A percentile compares a stretch with the other conserved stretches of the same genome.
phyloP scores from a whole-genome alignment of 2,797 vertebrate species.

The Enteromius anoplus region DNA sequence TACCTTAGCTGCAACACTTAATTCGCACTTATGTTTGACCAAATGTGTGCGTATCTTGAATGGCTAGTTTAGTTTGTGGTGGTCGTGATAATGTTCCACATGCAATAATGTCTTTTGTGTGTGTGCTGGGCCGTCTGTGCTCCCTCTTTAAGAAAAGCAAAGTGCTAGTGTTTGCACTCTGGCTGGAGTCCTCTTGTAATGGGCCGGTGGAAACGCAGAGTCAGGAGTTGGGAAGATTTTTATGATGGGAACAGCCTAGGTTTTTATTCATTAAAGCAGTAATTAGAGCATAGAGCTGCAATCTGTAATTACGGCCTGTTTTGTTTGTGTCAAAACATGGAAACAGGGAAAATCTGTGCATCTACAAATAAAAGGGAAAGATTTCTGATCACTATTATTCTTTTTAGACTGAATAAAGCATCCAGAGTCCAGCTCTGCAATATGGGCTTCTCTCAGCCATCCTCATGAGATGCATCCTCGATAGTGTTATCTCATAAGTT shows the following conservation, averaged over 20 bases:
- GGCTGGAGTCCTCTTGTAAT: constrained; percentile 32
- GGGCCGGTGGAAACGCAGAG: constrained; percentile 21
- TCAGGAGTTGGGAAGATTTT: constrained; percentile 20
- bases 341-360: background rate
- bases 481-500: background rate
- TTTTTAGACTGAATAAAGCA: background rate
- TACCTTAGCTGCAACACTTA: background rate
- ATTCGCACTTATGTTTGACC: background rate
- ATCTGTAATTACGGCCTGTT: constrained; percentile 39
- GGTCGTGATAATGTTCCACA: background rate
- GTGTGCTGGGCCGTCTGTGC: background rate
- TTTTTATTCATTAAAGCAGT: constrained; percentile 19
- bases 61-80: background rate
- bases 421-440: background rate
- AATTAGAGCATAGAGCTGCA: constrained; percentile 12
- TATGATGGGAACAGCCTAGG: constrained; percentile 6
- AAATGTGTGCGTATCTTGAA: background rate
- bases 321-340: background rate
- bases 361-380: background rate
- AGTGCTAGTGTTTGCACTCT: background rate
- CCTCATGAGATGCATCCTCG: background rate
- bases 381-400: too few species aligned
- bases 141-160: background rate
- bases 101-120: background rate
- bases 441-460: background rate